Conservation (phyloP, 2,797 vertebrate genomes). For the Pangasius macronema region DNA sequence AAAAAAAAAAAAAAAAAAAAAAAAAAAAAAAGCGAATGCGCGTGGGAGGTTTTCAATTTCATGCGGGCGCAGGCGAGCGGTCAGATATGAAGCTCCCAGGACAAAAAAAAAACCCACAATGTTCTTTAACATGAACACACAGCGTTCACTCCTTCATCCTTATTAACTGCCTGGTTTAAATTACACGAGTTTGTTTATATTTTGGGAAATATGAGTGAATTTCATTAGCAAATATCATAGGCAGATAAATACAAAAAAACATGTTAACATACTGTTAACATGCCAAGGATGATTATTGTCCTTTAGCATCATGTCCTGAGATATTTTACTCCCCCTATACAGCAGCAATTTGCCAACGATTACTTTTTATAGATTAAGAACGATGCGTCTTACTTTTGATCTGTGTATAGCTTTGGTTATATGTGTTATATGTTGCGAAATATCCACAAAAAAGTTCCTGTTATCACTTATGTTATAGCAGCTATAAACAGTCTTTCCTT, state of each 20-base stretch:
- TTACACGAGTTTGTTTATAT: not conserved
- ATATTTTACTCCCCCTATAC: not conserved
- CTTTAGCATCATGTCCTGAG: not conserved
- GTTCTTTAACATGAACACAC: not conserved
- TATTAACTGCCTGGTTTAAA: not conserved
- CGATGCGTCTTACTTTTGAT: not conserved
- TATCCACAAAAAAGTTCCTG: not conserved
- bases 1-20: not conserved
- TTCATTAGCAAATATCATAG: not conserved
- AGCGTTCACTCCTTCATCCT: not conserved
- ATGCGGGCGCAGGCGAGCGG: not conserved
- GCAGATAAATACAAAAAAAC: not conserved
- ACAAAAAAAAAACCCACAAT: not conserved
- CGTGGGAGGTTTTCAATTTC: not conserved
- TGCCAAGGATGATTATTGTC: not conserved
- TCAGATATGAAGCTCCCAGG: not conserved
- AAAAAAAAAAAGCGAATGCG: not conserved
- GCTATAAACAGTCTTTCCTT: not conserved
- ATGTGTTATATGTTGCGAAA: not conserved
- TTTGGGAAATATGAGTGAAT: not conserved
- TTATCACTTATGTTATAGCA: not conserved
- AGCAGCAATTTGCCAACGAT: not conserved
- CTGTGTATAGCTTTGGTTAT: not conserved
- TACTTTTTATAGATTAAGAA: not conserved
- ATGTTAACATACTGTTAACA: not conserved